These are phyloP conservation scores for Pheosia gnoma DNA, from an alignment of 2,888 invertebrate genomes.

Conservation along the genomic window DNA sequence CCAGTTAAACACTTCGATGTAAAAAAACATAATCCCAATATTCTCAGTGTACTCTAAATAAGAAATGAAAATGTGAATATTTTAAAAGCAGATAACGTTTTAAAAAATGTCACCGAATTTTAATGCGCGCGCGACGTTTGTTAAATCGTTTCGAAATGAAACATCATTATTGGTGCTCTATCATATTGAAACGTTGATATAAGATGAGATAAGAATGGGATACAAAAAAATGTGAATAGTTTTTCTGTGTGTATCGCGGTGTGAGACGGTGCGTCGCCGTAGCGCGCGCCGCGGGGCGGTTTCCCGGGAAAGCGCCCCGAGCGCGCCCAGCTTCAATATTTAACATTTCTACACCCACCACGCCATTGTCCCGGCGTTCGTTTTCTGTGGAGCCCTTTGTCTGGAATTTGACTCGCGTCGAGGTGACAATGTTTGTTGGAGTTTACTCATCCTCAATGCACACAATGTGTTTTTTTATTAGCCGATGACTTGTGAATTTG, in stretches of 20 bases:
- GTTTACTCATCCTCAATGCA: conserved; percentile 72
- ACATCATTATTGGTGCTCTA: conserved; percentile 84
- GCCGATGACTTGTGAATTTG: conserved; percentile 84
- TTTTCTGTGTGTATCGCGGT: conserved; percentile 72
- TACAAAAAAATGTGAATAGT: conserved; percentile 67
- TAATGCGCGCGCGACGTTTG: conserved; percentile 60
- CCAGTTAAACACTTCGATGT: conserved; percentile 37
- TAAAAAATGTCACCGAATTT: conserved; percentile 67
- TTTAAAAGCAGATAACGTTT: conserved; percentile 35
- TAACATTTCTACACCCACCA: conserved; percentile 78
- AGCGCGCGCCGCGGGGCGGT: conserved; percentile 77
- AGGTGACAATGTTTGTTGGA: conserved; percentile 82
- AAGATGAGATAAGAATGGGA: conserved; percentile 68
- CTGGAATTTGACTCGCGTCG: conserved; percentile 68
- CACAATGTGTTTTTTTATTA: conserved; percentile 77
- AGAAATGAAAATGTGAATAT: conserved; percentile 40
- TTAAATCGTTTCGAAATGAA: conserved; percentile 76
- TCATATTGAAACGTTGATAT: conserved; percentile 75
- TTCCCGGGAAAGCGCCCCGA: conserved; percentile 75
- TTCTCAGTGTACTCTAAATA: conserved; percentile 25
- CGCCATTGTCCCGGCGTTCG: conserved; percentile 65
- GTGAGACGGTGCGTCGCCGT: conserved; percentile 79
- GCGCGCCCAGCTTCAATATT: conserved; percentile 75
- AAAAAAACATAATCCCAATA: conserved; percentile 37
- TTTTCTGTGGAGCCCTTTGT: conserved; percentile 75